These are phyloP conservation scores for Sparidentex hasta DNA, from an alignment of 2,797 vertebrate genomes.

Conservation along the genomic window DNA sequence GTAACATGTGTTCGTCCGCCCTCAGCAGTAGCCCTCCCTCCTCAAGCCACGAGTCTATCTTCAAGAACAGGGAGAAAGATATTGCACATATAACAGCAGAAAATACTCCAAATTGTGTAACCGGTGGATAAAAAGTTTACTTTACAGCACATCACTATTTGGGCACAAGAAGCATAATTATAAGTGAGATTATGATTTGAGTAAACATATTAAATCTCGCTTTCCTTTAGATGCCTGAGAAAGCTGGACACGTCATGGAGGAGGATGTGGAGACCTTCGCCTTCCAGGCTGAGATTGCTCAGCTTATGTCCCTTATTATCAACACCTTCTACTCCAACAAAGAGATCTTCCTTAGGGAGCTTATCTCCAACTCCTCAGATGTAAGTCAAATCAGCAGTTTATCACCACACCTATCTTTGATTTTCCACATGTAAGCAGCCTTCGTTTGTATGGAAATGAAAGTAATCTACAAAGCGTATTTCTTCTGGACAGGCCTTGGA, in stretches of 20 bases:
- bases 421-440: background rate
- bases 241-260: slow-evolving; percentile 71
- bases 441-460: background rate
- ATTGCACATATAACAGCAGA: background rate
- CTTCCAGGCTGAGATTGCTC: slow-evolving; percentile 87
- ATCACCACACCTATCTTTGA: background rate
- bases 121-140: background rate
- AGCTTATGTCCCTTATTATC: slow-evolving; percentile 87
- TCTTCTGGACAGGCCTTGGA: slow-evolving; percentile 73
- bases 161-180: background rate
- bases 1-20: slow-evolving; percentile 67
- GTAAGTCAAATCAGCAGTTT: slow-evolving; percentile 66
- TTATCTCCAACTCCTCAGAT: slow-evolving; percentile 85
- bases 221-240: slow-evolving; percentile 79
- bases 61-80: background rate
- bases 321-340: slow-evolving; percentile 87
- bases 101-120: background rate
- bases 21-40: slow-evolving; percentile 30
- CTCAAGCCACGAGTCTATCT: slow-evolving; percentile 38
- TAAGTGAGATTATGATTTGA: background rate
- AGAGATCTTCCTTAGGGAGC: slow-evolving; percentile 85
- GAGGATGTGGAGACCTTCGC: slow-evolving; percentile 83
- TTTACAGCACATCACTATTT: background rate
- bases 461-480: slow-evolving; percentile 21
- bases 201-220: slow-evolving; percentile 3